Conservation (phyloP, 2,888 invertebrate genomes). For the Maniola hyperantus region DNA sequence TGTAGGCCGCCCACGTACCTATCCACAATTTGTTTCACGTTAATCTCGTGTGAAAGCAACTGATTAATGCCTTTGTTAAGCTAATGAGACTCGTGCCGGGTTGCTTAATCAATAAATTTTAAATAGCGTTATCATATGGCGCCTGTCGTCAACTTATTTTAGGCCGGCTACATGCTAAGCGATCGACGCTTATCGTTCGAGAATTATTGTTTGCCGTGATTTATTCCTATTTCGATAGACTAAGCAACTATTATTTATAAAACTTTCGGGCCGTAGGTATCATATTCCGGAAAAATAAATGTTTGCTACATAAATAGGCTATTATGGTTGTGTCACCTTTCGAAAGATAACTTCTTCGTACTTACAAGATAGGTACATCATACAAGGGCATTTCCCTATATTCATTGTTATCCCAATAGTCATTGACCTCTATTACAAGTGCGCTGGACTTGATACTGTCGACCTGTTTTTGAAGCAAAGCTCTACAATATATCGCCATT, state of each 20-base stretch:
- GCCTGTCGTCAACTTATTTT: conserved; percentile 25
- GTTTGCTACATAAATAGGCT: not conserved
- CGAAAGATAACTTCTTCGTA: not conserved
- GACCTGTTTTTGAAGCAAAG: too few relatives aligned
- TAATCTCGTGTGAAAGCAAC: conserved; percentile 68
- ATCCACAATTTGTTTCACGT: conserved; percentile 73
- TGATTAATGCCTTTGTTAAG: conserved; percentile 71
- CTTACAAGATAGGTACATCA: too few relatives aligned
- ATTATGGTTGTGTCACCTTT: not conserved
- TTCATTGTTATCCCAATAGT: too few relatives aligned
- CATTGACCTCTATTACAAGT: too few relatives aligned
- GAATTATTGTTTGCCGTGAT: conserved; percentile 4
- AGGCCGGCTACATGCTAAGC: conserved; percentile 20
- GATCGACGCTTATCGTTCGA: conserved; percentile 1
- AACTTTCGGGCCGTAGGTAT: not conserved
- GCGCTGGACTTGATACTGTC: too few relatives aligned
- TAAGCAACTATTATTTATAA: conserved; percentile 8
- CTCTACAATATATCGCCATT: too few relatives aligned
- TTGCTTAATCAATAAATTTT: conserved; percentile 66
- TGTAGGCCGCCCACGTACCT: conserved; percentile 59
- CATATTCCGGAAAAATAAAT: conserved; percentile 2
- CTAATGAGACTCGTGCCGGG: conserved; percentile 69
- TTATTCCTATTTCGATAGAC: conserved; percentile 12
- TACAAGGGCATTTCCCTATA: too few relatives aligned
- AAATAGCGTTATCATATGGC: conserved; percentile 30